These are phyloP conservation scores for Drosophila micromelanica DNA, from an alignment of 1,140 invertebrate genomes.

Conservation along the genomic window DNA sequence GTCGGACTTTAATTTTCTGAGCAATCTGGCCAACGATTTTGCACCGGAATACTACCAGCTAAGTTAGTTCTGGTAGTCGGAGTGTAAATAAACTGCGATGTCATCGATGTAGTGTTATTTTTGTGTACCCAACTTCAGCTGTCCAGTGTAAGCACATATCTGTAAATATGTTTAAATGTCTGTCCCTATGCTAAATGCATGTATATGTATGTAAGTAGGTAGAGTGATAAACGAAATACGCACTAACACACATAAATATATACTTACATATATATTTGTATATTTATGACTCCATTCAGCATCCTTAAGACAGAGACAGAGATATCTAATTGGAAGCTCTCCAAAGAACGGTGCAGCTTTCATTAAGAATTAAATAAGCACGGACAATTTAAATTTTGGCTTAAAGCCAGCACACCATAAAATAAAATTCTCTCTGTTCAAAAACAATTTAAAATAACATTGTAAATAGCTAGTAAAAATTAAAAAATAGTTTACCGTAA, in stretches of 20 bases:
- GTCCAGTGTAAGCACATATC: slow-evolving; percentile 33
- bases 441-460: slow-evolving; percentile 5
- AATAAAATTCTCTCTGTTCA: slow-evolving; percentile 18
- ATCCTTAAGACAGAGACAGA: slow-evolving; percentile 9
- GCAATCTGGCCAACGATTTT: slow-evolving; percentile 95
- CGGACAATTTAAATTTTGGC: slow-evolving; percentile 42
- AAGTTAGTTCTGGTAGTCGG: slow-evolving; percentile 80
- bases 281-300: neutral
- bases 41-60: slow-evolving; percentile 93
- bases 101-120: slow-evolving; percentile 30
- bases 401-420: slow-evolving; percentile 42
- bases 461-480: slow-evolving; percentile 72
- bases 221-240: slow-evolving; percentile 13
- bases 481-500: slow-evolving; percentile 29
- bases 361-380: slow-evolving; percentile 25
- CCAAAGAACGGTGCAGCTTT: slow-evolving; percentile 5
- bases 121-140: neutral
- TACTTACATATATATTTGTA: neutral
- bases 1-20: slow-evolving; percentile 96
- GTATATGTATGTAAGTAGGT: slow-evolving; percentile 42
- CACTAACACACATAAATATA: neutral
- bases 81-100: slow-evolving; percentile 17
- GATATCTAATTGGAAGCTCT: slow-evolving; percentile 13
- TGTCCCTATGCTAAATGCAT: slow-evolving; percentile 25
- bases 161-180: slow-evolving; percentile 61